Percentiles rank a stretch among this genome's conserved stretches.
Evolutionary conservation across 2,797 vertebrate genomes (phyloP).

Genomic region (Gadopsis bispinosus): DNA sequence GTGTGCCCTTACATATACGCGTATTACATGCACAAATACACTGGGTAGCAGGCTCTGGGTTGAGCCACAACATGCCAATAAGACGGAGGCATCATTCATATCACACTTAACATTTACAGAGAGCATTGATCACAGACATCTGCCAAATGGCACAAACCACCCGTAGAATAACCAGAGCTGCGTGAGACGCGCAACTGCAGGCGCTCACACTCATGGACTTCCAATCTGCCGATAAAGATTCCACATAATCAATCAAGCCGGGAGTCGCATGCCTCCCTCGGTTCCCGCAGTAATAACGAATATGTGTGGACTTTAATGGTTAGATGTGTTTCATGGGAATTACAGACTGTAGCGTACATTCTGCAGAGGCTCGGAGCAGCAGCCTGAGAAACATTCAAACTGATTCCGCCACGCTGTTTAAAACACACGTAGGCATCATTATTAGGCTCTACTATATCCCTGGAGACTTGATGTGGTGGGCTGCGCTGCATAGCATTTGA

Average conservation of each 20-base stretch:
- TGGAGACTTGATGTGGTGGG: conserved; percentile 60
- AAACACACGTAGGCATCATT: conserved; percentile 65
- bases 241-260: conserved; percentile 47
- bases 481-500: conserved; percentile 48
- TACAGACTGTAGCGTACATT: conserved; percentile 11
- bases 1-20: background rate
- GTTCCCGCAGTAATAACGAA: conserved; percentile 33
- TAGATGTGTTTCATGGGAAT: conserved; percentile 31
- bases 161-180: conserved; percentile 51
- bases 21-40: background rate
- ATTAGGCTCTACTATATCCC: conserved; percentile 58
- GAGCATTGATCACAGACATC: conserved; percentile 62
- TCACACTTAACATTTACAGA: conserved; percentile 68
- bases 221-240: conserved; percentile 44
- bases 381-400: conserved; percentile 40
- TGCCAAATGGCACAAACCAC: conserved; percentile 65
- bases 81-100: conserved; percentile 38
- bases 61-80: conserved; percentile 47
- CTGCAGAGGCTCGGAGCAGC: conserved; percentile 34
- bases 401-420: conserved; percentile 55
- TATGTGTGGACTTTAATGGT: conserved; percentile 35
- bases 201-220: conserved; percentile 26
- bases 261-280: conserved; percentile 5
- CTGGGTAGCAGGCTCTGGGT: conserved; percentile 11
- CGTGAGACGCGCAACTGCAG: conserved; percentile 20